Conservation (phyloP, 2,113 vertebrate species). For the Anser cygnoides region DNA sequence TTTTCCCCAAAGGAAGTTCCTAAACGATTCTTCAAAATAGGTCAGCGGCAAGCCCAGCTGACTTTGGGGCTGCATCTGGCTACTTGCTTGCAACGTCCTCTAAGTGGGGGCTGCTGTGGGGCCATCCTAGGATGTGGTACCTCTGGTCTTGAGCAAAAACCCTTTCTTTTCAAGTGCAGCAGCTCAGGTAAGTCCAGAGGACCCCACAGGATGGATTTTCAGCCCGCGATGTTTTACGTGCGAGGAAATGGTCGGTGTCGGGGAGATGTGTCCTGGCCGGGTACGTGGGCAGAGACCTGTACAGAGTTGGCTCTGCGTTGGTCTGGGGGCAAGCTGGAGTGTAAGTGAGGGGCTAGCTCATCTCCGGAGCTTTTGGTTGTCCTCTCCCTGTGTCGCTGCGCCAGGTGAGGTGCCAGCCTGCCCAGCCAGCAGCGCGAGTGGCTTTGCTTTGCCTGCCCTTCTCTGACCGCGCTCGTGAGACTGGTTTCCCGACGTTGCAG, state of each 20-base stretch:
- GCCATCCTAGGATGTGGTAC: accelerated
- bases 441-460: background rate
- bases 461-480: background rate
- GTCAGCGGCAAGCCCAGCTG: background rate
- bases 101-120: background rate
- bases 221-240: background rate
- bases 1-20: background rate
- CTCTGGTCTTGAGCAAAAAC: background rate
- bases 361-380: background rate
- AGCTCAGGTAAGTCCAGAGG: background rate
- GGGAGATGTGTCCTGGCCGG: background rate
- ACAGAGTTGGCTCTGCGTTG: background rate
- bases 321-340: background rate
- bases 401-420: background rate
- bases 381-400: background rate
- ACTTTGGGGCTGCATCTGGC: background rate
- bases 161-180: background rate
- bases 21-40: background rate
- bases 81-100: background rate
- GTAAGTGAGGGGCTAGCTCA: background rate
- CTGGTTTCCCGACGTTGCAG: background rate
- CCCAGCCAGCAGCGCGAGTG: background rate
- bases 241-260: background rate
- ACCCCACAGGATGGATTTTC: background rate
- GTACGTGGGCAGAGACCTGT: background rate